Percentiles rank a stretch among this genome's conserved stretches.
Conservation (phyloP, 2,797 vertebrate genomes). For the Neoniphon sammara region DNA sequence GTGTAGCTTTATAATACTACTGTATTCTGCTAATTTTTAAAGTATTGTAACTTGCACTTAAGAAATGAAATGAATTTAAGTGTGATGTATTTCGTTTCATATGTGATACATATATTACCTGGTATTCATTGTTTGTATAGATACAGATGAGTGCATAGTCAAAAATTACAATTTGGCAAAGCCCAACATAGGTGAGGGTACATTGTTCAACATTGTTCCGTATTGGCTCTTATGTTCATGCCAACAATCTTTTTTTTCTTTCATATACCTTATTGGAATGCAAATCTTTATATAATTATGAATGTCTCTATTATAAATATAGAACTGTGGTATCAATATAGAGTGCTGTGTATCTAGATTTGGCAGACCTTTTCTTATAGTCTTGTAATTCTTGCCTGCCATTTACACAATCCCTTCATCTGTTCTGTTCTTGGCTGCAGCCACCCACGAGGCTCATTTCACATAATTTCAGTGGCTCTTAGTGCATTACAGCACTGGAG, state of each 20-base stretch:
- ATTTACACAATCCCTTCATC: constrained; percentile 27
- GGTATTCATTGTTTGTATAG: too few species aligned
- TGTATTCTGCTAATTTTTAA: too few species aligned
- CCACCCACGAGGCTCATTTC: constrained; percentile 66
- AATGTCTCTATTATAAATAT: neutral
- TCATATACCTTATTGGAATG: neutral
- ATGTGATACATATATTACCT: too few species aligned
- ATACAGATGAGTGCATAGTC: too few species aligned
- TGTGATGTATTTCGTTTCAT: too few species aligned
- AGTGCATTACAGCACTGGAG: constrained; percentile 50
- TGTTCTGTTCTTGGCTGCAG: constrained; percentile 47
- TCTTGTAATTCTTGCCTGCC: constrained; percentile 15
- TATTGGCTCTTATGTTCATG: neutral
- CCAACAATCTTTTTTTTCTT: neutral
- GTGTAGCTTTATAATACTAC: too few species aligned
- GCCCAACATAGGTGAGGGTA: too few species aligned
- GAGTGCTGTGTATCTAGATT: constrained; percentile 21
- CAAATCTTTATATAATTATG: neutral
- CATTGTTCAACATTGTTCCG: neutral
- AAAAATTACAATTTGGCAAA: too few species aligned
- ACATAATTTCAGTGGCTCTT: constrained; percentile 52
- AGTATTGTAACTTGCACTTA: too few species aligned
- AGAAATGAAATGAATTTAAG: too few species aligned
- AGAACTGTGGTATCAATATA: constrained; percentile 5
- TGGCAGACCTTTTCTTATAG: neutral